A percentile compares a stretch with the other conserved stretches of the same genome.
These are phyloP conservation scores for Paratilapia polleni DNA, from an alignment of 2,113 vertebrate genomes.

Conservation along the genomic window DNA sequence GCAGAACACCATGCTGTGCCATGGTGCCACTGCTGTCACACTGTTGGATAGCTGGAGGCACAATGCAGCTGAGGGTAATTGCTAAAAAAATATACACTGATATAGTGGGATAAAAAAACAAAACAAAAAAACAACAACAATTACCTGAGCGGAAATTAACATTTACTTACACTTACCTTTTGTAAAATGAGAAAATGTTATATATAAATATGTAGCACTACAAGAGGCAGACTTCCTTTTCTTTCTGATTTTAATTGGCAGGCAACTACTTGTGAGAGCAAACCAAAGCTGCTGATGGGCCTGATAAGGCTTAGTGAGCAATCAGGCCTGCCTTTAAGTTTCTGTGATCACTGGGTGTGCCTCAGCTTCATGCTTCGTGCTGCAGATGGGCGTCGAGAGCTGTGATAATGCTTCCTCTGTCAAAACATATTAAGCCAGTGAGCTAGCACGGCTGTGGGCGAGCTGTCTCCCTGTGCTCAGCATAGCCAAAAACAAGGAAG, in stretches of 20 bases:
- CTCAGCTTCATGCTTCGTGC: constrained; percentile 42
- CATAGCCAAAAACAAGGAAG: constrained; percentile 51
- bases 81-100: background rate
- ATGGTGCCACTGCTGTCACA: background rate
- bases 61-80: background rate
- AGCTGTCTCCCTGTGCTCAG: constrained; percentile 56
- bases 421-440: constrained; percentile 65
- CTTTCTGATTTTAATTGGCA: background rate
- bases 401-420: constrained; percentile 59
- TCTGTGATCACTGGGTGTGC: background rate
- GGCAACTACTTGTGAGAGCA: background rate
- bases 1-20: background rate
- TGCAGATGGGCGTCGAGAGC: constrained; percentile 67
- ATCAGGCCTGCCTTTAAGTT: background rate
- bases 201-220: background rate
- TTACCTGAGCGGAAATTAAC: background rate
- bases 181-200: background rate
- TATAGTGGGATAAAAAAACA: background rate
- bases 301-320: background rate
- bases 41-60: background rate
- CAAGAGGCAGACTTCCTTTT: background rate
- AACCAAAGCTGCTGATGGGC: background rate
- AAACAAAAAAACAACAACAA: no score
- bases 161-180: background rate
- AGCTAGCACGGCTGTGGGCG: constrained; percentile 61